These are phyloP conservation scores for Numenius phaeopus DNA, from an alignment of 2,797 vertebrate species.

Conservation along the genomic window DNA sequence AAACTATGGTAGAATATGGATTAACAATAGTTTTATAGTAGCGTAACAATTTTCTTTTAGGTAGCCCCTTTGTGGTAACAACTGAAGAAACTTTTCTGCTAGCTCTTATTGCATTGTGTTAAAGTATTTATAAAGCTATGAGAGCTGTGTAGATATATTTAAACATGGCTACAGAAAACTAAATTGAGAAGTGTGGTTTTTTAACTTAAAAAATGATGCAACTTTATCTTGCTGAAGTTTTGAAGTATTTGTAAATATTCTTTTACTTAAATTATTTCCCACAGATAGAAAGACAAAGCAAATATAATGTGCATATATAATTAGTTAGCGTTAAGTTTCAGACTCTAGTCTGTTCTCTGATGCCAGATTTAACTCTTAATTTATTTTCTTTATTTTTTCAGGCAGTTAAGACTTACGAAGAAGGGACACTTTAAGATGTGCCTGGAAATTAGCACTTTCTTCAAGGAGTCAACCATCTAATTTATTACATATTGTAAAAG, in stretches of 20 bases:
- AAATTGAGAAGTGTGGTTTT: neutral
- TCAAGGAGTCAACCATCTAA: neutral
- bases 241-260: neutral
- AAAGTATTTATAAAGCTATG: neutral
- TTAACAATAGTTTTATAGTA: neutral
- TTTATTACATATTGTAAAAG: neutral
- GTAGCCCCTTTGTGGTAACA: neutral
- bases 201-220: neutral
- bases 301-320: neutral
- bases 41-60: neutral
- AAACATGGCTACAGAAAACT: neutral
- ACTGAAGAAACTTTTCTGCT: neutral
- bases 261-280: neutral
- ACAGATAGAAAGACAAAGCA: neutral
- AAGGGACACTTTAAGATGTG: neutral
- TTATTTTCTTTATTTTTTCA: neutral
- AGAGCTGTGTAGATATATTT: neutral
- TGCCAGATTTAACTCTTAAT: neutral
- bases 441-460: neutral
- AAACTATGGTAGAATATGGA: neutral
- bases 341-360: neutral
- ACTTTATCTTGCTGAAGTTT: neutral
- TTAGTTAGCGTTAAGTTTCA: neutral
- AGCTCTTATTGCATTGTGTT: neutral
- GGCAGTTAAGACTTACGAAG: neutral